phyloP scores from a whole-genome alignment of 64 coral and sea anemone genomes.

The Montipora capricornis region DNA sequence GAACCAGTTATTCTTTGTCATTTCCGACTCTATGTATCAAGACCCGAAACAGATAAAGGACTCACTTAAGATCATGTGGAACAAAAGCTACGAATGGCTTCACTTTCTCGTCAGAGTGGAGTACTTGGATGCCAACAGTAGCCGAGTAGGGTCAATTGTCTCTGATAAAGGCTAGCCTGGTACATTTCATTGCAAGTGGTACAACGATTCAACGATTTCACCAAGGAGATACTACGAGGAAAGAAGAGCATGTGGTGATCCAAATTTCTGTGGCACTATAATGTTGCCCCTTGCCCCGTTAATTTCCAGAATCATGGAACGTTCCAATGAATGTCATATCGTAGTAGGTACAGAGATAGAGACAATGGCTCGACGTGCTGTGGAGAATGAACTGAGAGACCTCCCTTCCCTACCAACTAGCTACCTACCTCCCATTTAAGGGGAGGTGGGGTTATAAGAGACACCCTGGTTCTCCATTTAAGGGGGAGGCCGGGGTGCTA shows the following conservation, averaged over 20 bases:
- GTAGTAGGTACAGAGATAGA: neutral
- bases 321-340: constrained; percentile 2
- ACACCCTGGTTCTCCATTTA: too few species aligned
- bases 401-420: constrained; percentile 17
- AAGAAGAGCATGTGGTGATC: constrained; percentile 39
- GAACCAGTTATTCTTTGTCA: neutral
- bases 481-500: too few species aligned
- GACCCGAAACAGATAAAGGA: constrained; percentile 14
- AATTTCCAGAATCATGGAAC: constrained; percentile 35
- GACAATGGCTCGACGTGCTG: neutral
- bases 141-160: neutral
- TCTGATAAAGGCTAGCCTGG: constrained; percentile 11
- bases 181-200: constrained; percentile 12
- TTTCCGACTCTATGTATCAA: constrained; percentile 22
- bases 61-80: constrained; percentile 2
- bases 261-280: constrained; percentile 44
- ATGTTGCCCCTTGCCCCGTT: neutral
- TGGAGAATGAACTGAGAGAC: constrained; percentile 43
- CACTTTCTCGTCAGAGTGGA: constrained; percentile 13
- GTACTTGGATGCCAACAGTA: neutral
- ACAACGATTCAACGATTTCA: constrained; percentile 28
- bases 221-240: constrained; percentile 62
- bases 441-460: too few species aligned
- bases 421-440: too few species aligned
- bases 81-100: neutral